Evolutionary conservation across 2,797 vertebrate species (phyloP), one percentile per base, ranked within the genome.

Genomic region (Oreonectes daqikongensis): DNA sequence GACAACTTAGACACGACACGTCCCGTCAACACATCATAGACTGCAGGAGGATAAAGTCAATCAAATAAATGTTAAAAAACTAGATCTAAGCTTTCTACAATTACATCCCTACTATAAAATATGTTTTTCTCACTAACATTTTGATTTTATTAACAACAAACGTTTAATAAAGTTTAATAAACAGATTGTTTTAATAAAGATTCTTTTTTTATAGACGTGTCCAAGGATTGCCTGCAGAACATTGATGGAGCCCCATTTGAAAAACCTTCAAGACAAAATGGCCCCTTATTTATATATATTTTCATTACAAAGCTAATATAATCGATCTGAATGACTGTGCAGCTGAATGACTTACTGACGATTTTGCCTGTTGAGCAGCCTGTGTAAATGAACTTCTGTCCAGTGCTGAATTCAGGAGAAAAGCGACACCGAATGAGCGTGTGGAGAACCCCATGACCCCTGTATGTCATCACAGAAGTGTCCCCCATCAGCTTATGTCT

Each of bases 381-480:
- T 0, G 93, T 95, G 86, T 95, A 97, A 89, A 97, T 96, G 87
- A 93, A 96, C 77, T 90, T 93, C 84, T 96, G 95, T 1, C 95
- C 96, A 0, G 95, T 96, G 87, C 90, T 96, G 86, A 95, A 95
- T 72, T 92, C 90, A 0, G 96, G 96, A 0, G 95, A 96, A 88
- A 97, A 96, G 2, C 95, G 94, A 85, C 95, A 95, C 79, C 96
- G 94, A 82, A 97, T 95, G 44, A 97, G 93, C 0, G 96, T 97
- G 87, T 96, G 95, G 57, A 97, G 92, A 22, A 97, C 96, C 1
- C 95, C 96, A 0, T 97, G 96, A 53, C 96, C 96, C 1, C 96
- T 91, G 87, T 96, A 97, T 0, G 95, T 97, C 96, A 97, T 97
- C 87, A 97, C 91, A 0, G 96, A 98, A 26, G 95, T 96, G 89